Percentiles rank a stretch among this genome's conserved stretches.
phyloP scores from a whole-genome alignment of 2,797 vertebrate species.

The Chiloscyllium punctatum region DNA sequence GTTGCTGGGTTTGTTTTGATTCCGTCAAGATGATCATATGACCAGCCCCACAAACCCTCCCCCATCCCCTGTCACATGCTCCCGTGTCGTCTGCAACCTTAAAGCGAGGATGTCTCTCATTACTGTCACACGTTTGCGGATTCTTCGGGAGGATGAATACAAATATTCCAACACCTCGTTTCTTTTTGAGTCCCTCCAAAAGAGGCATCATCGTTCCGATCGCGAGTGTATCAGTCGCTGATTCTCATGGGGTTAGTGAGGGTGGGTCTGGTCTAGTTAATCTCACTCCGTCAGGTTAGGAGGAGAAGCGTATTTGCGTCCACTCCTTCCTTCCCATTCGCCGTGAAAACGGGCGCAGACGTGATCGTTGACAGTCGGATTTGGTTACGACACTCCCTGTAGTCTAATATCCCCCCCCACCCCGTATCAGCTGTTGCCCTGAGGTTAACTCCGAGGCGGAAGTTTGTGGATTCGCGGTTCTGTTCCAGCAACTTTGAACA shows the following conservation, averaged over 20 bases:
- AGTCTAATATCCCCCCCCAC: background rate
- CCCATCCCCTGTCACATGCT: conserved; percentile 29
- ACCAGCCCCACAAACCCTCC: background rate
- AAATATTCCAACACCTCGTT: background rate
- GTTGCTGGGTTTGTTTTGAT: conserved; percentile 26
- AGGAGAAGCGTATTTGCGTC: background rate
- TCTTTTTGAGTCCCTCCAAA: background rate
- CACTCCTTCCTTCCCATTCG: rapidly evolving
- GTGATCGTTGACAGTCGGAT: background rate
- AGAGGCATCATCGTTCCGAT: background rate
- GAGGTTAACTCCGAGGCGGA: background rate
- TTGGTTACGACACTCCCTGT: background rate
- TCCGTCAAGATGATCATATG: conserved; percentile 26
- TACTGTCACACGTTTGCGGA: no score
- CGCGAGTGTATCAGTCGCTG: background rate
- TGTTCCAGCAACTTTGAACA: background rate
- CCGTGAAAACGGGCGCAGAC: background rate
- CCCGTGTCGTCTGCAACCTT: background rate
- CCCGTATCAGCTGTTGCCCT: background rate
- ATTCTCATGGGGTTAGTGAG: background rate
- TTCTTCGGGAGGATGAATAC: background rate
- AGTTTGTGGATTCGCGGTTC: background rate
- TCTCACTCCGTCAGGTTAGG: no score
- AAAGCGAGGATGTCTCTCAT: background rate
- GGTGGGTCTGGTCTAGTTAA: background rate